Base-by-base conservation (phyloP, 2,888 invertebrate genomes). In the Leptopilina drosophilae region DNA sequence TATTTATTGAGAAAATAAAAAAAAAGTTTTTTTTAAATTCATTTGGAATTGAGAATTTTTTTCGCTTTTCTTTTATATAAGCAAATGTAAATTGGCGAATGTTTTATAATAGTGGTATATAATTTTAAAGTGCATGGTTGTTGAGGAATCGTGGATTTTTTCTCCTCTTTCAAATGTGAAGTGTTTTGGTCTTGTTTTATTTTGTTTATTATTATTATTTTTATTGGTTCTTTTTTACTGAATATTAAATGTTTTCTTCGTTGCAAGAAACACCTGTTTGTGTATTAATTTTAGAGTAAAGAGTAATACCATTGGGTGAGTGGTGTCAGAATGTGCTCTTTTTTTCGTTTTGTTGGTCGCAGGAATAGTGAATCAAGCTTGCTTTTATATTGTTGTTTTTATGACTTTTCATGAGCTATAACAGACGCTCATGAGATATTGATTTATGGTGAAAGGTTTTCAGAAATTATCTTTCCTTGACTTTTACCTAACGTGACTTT, bases 271-370 rank as follows among this genome's bases (percentile, higher is more conserved):
- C 73, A 73, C 73, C 56, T 59, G 73, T 40, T 73, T 5, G 5
- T 7, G 53, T 73, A 59, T 56, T 73, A 56, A 33, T 73, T 73
- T n/a, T 59, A 33, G 33, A 33, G 33, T 59, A 40, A 69, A 73
- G 33, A 56, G 11, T 73, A 42, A n/a, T 33, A 33, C 49, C 11
- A 73, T 73, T 73, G 9, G 73, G 73, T 73, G 73, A 73, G 73
- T 56, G 42, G 7, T 33, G 73, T 62, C 62, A 62, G 62, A 62
- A 20, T 59, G n/a, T 15, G 15, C 7, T 14, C n/a, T 59, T 59
- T 59, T 59, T 59, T 59, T 59, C 2, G 59, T 49, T 11, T 49
- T 49, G 11, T 49, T 49, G 11, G 49, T 49, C 49, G 2, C 49
- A 49, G 49, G 11, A 49, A 49, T 49, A 49, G 49, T 49, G 49